Percentiles rank a stretch among this genome's conserved stretches.
These are phyloP conservation scores for Ectemnius cavifrons DNA, from an alignment of 2,888 invertebrate genomes.

Conservation along the genomic window DNA sequence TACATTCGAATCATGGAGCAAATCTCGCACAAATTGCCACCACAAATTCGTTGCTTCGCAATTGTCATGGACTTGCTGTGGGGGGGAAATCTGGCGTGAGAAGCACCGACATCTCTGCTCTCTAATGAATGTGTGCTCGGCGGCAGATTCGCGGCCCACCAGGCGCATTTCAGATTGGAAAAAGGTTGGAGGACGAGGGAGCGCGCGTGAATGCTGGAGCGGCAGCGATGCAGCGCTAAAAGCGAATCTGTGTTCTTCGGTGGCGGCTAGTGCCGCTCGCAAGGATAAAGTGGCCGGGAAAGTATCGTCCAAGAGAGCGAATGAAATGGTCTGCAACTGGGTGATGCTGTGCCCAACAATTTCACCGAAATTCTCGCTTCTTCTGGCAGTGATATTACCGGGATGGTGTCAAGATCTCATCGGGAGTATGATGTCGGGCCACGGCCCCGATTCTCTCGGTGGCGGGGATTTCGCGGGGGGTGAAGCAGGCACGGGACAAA, in stretches of 20 bases:
- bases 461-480: constrained; percentile 4
- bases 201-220: constrained; percentile 13
- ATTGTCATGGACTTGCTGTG: constrained; percentile 19
- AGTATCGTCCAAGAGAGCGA: constrained; percentile 52
- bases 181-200: constrained; percentile 22
- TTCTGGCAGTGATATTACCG: background rate
- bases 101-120: background rate
- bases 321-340: constrained; percentile 11
- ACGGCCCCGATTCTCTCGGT: background rate
- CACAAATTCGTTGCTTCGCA: constrained; percentile 17
- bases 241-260: constrained; percentile 64
- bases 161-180: constrained; percentile 27
- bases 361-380: constrained; percentile 17
- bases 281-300: constrained; percentile 49
- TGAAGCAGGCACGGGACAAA: constrained; percentile 33
- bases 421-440: too few species aligned
- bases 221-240: constrained; percentile 49
- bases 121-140: constrained; percentile 12
- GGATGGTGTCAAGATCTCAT: background rate
- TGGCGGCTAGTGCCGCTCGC: constrained; percentile 20
- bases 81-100: too few species aligned
- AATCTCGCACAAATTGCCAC: background rate
- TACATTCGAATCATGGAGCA: background rate
- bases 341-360: background rate
- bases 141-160: background rate